Base-by-base conservation (phyloP, 35 echinoderm and acorn worm species). In the Diadema setosum region DNA sequence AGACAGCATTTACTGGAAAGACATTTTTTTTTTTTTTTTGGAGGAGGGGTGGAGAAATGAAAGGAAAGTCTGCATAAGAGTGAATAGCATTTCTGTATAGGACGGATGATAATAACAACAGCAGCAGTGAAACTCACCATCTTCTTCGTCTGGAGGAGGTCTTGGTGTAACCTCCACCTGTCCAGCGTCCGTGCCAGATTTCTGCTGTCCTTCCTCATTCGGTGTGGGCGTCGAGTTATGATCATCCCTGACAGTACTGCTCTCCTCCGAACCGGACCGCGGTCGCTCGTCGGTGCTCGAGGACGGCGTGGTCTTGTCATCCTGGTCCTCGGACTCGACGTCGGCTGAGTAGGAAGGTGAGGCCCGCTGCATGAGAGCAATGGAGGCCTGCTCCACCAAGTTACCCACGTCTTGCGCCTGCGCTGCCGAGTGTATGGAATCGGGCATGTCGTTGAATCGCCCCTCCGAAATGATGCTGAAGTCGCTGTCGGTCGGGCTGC, bases 401-500 rank as follows among this genome's bases (percentile, higher is more conserved):
- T 75, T 60, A 91, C 87, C 6, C 83, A 78, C 73, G 44, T 95
- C 33, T 83, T 93, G n/a, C 86, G 88, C 23, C 75, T 87, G 69
- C 35, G 88, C 18, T 59, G 58, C 48, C 23, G 65, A 46, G 70
- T 84, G 89, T 0, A 89, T 76, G 64, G 65, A 75, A 67, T 99
- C 96, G 5, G 70, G 86, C 86, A 94, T 94, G 29, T 99, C 96
- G 33, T 92, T 84, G 52, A 99, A 91, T 34, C 93, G 85, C 2
- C 90, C 89, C 42, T 99, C 96, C 3, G 96, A 99, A 27, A 99
- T 91, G 44, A 99, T 92, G 44, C 92, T 94, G 52, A 95, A 99
- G 48, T 99, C 96, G 95, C 96, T 99, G 83, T 99, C 96, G 0
- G 91, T 88, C 27, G 96, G 96, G 46, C 96, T 99, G 3, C 96